phyloP scores from a whole-genome alignment of 2,888 invertebrate species.

The Xestia rhomboidea region DNA sequence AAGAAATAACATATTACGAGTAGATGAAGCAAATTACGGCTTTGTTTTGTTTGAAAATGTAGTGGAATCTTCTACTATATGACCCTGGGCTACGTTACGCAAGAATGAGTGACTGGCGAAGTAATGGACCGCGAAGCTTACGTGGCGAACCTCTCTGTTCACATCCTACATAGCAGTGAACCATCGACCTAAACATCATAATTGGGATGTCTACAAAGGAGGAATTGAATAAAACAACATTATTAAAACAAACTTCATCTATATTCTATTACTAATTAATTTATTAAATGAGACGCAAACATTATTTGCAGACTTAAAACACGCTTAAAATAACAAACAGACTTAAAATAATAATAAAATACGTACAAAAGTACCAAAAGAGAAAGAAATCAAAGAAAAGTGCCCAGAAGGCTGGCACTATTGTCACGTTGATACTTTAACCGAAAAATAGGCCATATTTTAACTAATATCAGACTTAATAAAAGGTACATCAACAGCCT shows the following conservation, averaged over 20 bases:
- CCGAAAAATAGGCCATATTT: background rate
- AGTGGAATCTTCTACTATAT: background rate
- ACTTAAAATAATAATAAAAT: background rate
- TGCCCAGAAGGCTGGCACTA: background rate
- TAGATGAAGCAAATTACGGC: background rate
- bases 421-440: background rate
- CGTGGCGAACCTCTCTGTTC: background rate
- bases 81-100: background rate
- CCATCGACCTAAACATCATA: background rate
- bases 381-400: background rate
- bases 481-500: slow-evolving; percentile 36
- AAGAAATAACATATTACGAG: too few relatives aligned
- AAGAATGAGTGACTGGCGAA: background rate
- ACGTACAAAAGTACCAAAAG: background rate
- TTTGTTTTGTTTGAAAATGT: background rate
- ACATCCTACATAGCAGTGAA: background rate
- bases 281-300: background rate
- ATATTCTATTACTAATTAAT: background rate
- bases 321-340: background rate
- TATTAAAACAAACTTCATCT: background rate
- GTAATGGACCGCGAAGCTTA: background rate
- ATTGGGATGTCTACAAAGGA: background rate
- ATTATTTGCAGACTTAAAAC: background rate
- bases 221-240: background rate
- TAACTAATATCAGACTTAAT: slow-evolving; percentile 25